These are phyloP conservation scores for Zosterops borbonicus DNA, from an alignment of 2,113 vertebrate genomes.

Conservation along the genomic window DNA sequence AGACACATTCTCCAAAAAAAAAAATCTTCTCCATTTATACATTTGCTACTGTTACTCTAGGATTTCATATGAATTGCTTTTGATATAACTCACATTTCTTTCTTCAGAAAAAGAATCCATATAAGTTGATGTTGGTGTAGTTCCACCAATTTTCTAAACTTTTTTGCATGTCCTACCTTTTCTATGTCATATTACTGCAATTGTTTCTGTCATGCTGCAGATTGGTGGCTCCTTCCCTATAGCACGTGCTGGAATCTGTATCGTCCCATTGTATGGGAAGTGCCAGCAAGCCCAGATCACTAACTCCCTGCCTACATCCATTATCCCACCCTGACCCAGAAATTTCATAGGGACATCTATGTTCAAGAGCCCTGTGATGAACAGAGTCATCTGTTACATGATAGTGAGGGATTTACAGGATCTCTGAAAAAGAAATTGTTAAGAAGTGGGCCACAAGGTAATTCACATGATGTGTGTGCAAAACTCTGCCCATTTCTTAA, in stretches of 20 bases:
- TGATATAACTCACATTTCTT: background rate
- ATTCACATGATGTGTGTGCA: background rate
- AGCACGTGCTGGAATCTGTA: background rate
- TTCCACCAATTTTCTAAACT: background rate
- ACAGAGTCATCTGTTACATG: background rate
- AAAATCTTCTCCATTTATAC: background rate
- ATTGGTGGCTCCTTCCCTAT: background rate
- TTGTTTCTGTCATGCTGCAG: background rate
- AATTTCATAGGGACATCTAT: background rate
- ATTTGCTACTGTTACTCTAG: background rate
- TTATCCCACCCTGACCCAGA: background rate
- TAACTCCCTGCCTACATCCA: background rate
- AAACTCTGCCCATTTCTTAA: background rate
- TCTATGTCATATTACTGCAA: background rate
- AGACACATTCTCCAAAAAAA: background rate
- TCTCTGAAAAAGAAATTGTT: background rate
- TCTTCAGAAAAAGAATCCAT: background rate
- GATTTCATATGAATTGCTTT: background rate
- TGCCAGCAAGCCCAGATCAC: background rate
- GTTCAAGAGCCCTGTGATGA: background rate
- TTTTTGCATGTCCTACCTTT: background rate
- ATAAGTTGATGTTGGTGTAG: background rate
- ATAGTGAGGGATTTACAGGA: background rate
- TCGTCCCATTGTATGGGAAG: background rate
- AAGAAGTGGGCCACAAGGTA: background rate